Percentiles rank a stretch among this genome's conserved stretches.
Evolutionary conservation across 2,888 invertebrate species (phyloP).

Genomic region (Panopea generosa): DNA sequence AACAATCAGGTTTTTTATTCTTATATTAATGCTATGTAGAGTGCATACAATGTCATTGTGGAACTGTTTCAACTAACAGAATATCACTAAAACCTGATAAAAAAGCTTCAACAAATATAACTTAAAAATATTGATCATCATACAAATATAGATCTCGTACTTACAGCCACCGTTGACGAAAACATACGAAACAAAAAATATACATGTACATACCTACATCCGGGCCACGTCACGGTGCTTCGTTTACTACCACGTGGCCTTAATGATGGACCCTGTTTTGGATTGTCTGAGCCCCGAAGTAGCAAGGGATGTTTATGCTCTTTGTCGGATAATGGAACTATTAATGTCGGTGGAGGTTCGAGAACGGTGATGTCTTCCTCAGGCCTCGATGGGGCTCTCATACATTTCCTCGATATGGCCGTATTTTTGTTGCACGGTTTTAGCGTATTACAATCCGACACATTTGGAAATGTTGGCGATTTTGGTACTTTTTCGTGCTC

Average conservation of each 20-base stretch:
- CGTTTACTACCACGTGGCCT: conserved; percentile 44
- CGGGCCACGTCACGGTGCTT: conserved; percentile 52
- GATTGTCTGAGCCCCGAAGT: conserved; percentile 5
- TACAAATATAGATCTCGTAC: too few species aligned
- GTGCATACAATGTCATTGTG: too few species aligned
- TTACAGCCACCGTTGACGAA: too few species aligned
- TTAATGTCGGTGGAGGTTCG: conserved; percentile 13
- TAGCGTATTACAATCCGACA: not conserved
- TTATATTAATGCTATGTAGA: too few species aligned
- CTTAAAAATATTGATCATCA: too few species aligned
- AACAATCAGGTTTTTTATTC: too few species aligned
- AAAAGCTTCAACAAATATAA: too few species aligned
- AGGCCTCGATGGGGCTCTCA: conserved; percentile 1
- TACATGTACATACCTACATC: conserved; percentile 38
- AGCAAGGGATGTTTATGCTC: conserved; percentile 12
- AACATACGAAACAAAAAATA: not conserved
- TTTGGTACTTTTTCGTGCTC: too few species aligned
- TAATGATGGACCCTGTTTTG: conserved; percentile 25
- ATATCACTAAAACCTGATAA: too few species aligned
- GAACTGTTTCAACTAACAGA: too few species aligned
- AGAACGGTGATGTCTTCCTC: conserved; percentile 30
- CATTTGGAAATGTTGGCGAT: too few species aligned
- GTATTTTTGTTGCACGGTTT: not conserved
- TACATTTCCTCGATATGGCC: conserved; percentile 5
- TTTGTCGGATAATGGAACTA: conserved; percentile 9